Evolutionary conservation across 1,140 invertebrate genomes (phyloP).

Genomic region (Atta colombica): DNA sequence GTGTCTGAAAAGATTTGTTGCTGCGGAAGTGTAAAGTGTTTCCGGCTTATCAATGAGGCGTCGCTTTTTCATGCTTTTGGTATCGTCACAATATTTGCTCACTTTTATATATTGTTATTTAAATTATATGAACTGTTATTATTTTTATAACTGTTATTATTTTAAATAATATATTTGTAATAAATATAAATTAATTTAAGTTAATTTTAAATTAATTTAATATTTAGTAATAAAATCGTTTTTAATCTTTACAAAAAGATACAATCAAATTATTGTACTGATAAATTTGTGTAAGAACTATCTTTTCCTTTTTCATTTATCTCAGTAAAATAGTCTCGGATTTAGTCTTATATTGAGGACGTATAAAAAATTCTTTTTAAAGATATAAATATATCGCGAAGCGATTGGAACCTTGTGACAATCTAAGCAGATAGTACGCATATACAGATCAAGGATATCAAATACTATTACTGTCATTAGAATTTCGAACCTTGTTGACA

Average conservation of each 20-base stretch:
- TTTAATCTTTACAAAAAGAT: neutral
- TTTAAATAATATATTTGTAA: too few relatives aligned
- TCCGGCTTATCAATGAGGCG: conserved; percentile 61
- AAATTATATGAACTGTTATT: neutral
- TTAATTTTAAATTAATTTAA: neutral
- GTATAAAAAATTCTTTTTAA: neutral
- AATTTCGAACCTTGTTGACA: conserved; percentile 40
- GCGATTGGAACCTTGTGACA: neutral
- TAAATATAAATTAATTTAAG: too few relatives aligned
- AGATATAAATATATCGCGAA: neutral
- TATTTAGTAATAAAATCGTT: neutral
- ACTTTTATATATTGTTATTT: neutral
- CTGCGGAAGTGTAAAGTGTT: conserved; percentile 66
- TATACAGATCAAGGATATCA: conserved; percentile 10
- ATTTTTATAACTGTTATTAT: neutral
- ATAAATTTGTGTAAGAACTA: neutral
- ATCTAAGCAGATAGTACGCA: neutral
- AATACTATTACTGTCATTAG: conserved; percentile 27
- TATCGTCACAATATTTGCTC: neutral
- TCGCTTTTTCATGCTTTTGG: conserved; percentile 52
- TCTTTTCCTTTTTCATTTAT: neutral
- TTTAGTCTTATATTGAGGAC: neutral
- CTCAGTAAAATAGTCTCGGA: neutral
- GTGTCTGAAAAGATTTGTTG: conserved; percentile 70
- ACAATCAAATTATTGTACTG: neutral